phyloP scores from a whole-genome alignment of 2,888 invertebrate species.

The Tenthredo scrophulariae region DNA sequence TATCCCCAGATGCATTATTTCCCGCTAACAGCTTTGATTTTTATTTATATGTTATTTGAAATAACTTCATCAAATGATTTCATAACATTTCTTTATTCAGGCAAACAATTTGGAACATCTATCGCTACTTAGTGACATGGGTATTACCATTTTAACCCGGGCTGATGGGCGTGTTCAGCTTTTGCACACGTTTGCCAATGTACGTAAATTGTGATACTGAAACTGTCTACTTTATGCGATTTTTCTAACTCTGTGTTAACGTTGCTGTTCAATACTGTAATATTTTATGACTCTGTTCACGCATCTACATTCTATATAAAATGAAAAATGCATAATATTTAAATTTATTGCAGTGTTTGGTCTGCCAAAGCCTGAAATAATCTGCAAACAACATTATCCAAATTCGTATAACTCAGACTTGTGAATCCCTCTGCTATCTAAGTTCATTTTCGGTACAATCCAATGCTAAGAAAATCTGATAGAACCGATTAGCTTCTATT shows the following conservation, averaged over 20 bases:
- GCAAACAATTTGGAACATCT: slow-evolving; percentile 94
- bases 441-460: slow-evolving; percentile 23
- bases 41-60: not conserved
- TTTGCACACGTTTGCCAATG: slow-evolving; percentile 92
- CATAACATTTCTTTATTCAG: slow-evolving; percentile 76
- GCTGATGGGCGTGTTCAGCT: slow-evolving; percentile 95
- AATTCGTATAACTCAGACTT: not conserved
- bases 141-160: slow-evolving; percentile 93
- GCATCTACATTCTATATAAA: not conserved
- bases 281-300: not conserved
- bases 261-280: not conserved
- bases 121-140: slow-evolving; percentile 94
- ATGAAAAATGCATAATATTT: not conserved
- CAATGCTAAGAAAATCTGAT: no score
- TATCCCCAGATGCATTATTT: not conserved
- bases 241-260: not conserved
- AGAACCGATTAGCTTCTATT: no score
- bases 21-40: not conserved
- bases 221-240: slow-evolving; percentile 25
- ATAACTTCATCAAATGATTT: slow-evolving; percentile 2
- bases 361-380: not conserved
- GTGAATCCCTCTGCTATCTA: slow-evolving; percentile 24
- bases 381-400: not conserved
- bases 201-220: slow-evolving; percentile 78
- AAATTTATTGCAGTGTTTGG: not conserved